phyloP scores from a whole-genome alignment of 2,797 vertebrate species.

The Masticophis lateralis region DNA sequence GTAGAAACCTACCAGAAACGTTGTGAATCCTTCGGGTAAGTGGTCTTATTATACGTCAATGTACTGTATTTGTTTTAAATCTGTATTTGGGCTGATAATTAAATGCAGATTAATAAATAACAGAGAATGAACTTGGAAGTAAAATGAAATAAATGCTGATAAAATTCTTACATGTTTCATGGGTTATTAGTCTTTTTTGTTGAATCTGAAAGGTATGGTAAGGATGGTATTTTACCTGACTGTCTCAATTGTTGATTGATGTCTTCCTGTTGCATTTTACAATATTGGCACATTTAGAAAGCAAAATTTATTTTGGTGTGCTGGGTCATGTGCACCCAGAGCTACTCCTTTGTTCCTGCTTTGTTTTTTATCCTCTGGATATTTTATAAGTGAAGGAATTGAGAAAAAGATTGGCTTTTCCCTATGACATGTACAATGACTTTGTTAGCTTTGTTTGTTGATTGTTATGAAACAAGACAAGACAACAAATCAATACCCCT shows the following conservation, averaged over 20 bases:
- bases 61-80: constrained; percentile 8
- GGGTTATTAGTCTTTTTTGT: fast-evolving
- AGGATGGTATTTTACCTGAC: background rate
- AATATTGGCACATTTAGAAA: background rate
- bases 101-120: background rate
- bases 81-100: background rate
- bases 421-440: background rate
- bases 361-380: background rate
- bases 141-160: background rate
- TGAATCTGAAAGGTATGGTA: background rate
- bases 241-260: background rate
- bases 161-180: background rate
- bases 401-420: background rate
- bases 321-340: background rate
- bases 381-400: background rate
- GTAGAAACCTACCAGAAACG: constrained; percentile 91
- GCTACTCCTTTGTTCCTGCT: background rate
- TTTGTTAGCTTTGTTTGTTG: background rate
- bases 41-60: constrained; percentile 49
- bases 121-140: background rate
- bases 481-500: background rate
- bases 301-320: background rate
- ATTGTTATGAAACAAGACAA: background rate
- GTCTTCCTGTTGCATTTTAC: constrained; percentile 13
- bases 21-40: constrained; percentile 92